Conservation (phyloP, 2,888 invertebrate species). For the Apomyelois bistriatella region DNA sequence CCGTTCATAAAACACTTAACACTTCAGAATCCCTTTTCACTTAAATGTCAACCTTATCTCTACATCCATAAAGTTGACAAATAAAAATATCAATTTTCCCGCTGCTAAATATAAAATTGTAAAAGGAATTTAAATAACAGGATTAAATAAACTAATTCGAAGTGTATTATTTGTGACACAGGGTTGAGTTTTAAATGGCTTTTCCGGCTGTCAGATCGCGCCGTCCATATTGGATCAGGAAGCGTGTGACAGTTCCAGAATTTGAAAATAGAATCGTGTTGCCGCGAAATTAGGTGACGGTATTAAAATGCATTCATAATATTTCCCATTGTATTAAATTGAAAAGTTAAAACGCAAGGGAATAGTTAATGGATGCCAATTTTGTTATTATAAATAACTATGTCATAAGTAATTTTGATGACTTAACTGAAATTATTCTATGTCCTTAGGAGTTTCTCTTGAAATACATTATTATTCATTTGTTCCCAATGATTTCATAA, state of each 20-base stretch:
- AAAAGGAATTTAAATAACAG: constrained; percentile 15
- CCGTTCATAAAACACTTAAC: constrained; percentile 15
- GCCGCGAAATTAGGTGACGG: constrained; percentile 61
- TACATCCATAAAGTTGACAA: background rate
- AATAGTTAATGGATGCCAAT: too few relatives aligned
- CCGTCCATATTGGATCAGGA: constrained; percentile 55
- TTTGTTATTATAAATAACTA: too few relatives aligned
- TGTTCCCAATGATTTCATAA: too few relatives aligned
- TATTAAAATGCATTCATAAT: constrained; percentile 16
- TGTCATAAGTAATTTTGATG: too few relatives aligned
- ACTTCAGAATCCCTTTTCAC: background rate
- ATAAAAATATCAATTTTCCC: background rate
- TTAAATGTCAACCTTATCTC: constrained; percentile 10
- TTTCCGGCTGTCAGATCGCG: constrained; percentile 33
- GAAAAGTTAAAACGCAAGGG: background rate
- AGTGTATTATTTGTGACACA: constrained; percentile 31
- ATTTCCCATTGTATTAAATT: background rate
- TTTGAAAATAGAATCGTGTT: constrained; percentile 58
- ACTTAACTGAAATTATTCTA: too few relatives aligned
- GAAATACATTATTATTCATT: too few relatives aligned
- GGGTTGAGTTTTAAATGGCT: constrained; percentile 37
- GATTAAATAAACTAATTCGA: constrained; percentile 20
- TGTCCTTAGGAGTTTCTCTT: too few relatives aligned
- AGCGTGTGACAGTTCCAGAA: constrained; percentile 52
- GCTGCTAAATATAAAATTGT: constrained; percentile 12